These are phyloP conservation scores for Margarornis squamiger DNA, from an alignment of 2,797 vertebrate species.

Conservation along the genomic window DNA sequence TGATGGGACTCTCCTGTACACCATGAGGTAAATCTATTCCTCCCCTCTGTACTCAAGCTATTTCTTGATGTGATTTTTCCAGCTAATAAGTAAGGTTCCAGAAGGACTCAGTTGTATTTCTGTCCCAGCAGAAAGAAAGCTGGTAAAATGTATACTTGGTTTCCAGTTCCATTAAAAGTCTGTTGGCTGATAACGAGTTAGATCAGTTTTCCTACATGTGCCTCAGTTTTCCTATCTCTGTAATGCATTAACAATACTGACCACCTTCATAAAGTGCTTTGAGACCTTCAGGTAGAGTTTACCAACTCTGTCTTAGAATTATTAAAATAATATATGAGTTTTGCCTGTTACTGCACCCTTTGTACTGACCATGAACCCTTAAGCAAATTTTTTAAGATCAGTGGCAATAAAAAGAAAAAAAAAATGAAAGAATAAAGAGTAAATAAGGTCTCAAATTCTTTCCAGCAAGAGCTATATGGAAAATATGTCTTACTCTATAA, in stretches of 20 bases:
- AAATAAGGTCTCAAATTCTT: not conserved
- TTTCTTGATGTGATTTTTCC: not conserved
- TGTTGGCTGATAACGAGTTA: not conserved
- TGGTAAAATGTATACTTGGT: not conserved
- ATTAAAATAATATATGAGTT: not conserved
- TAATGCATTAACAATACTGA: not conserved
- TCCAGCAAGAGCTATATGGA: not conserved
- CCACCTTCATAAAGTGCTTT: not conserved
- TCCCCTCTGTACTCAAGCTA: not conserved
- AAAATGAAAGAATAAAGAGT: not conserved
- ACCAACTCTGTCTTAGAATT: not conserved
- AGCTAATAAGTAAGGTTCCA: not conserved
- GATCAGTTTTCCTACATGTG: not conserved
- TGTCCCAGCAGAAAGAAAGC: not conserved
- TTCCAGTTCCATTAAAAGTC: not conserved
- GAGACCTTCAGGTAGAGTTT: not conserved
- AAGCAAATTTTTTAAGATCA: not conserved
- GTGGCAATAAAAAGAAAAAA: not conserved
- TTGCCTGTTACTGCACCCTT: not conserved
- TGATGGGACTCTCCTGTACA: constrained; percentile 94
- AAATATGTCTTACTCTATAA: not conserved
- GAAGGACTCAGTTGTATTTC: not conserved
- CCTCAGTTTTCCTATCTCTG: not conserved
- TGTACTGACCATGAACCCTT: not conserved
- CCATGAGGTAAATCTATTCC: constrained; percentile 85